Percentiles rank a stretch among this genome's conserved stretches.
Evolutionary conservation across 1,140 invertebrate genomes (phyloP).

Genomic region (Linepithema humile): DNA sequence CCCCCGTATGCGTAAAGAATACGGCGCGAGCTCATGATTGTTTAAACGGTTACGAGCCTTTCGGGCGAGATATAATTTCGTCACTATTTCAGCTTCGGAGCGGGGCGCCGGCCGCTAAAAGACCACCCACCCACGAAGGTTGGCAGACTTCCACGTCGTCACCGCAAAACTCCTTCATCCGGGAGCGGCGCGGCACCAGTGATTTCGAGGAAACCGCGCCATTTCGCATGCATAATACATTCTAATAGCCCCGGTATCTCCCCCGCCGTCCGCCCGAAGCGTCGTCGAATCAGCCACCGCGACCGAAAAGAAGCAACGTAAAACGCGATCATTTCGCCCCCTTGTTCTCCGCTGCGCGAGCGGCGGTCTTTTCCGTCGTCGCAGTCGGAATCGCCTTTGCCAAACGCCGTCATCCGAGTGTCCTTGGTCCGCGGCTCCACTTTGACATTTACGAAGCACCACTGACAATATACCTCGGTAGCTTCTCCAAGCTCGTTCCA

Average conservation of each 20-base stretch:
- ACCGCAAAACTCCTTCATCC: slow-evolving; percentile 83
- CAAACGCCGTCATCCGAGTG: slow-evolving; percentile 50
- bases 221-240: slow-evolving; percentile 80
- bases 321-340: slow-evolving; percentile 69
- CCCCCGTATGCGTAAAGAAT: background rate
- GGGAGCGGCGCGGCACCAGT: slow-evolving; percentile 79
- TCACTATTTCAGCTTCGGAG: slow-evolving; percentile 79
- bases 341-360: slow-evolving; percentile 55
- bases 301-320: slow-evolving; percentile 66
- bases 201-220: slow-evolving; percentile 79
- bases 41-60: slow-evolving; percentile 76
- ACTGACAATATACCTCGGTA: background rate
- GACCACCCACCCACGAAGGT: slow-evolving; percentile 77
- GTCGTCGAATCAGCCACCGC: slow-evolving; percentile 65
- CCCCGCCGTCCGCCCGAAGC: background rate
- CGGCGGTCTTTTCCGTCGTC: slow-evolving; percentile 38
- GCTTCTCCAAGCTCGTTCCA: background rate
- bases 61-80: slow-evolving; percentile 80
- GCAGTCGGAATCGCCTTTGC: slow-evolving; percentile 13
- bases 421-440: slow-evolving; percentile 15
- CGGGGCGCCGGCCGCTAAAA: slow-evolving; percentile 78
- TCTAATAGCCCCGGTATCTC: slow-evolving; percentile 70
- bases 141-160: slow-evolving; percentile 83
- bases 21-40: slow-evolving; percentile 69
- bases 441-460: slow-evolving; percentile 29